Evolutionary conservation across 30 jellyfish, hydroid and myxozoan genomes (phyloP).

Genomic region (Cassiopea andromeda): DNA sequence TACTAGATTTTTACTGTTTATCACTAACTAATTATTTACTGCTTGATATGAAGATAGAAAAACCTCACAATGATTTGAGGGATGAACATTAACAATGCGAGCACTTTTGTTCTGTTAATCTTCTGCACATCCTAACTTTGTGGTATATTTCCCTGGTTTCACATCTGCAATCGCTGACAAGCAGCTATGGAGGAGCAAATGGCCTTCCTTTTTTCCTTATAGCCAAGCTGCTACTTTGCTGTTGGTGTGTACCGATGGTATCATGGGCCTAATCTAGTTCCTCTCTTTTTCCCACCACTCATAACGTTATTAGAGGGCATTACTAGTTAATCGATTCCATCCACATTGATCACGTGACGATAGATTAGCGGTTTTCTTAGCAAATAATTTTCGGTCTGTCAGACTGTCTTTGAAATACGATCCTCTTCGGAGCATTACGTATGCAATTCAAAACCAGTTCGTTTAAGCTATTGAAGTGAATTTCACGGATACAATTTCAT

Average conservation of each 20-base stretch:
- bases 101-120: no score
- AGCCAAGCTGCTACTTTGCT: neutral
- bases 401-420: slow-evolving; percentile 25
- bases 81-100: no score
- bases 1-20: no score
- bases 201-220: neutral
- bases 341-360: slow-evolving; percentile 59
- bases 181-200: neutral
- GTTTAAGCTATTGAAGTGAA: neutral
- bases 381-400: slow-evolving; percentile 22
- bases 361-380: slow-evolving; percentile 32
- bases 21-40: no score
- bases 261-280: neutral
- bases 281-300: slow-evolving; percentile 27
- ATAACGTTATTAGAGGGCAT: slow-evolving; percentile 5
- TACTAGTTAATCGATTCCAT: slow-evolving; percentile 31
- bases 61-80: no score
- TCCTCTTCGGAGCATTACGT: slow-evolving; percentile 18
- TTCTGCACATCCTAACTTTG: no score
- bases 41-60: no score
- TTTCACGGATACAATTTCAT: neutral
- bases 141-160: no score
- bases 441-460: slow-evolving; percentile 4
- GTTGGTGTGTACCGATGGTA: neutral
- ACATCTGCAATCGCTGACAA: neutral